Evolutionary conservation across 2,797 vertebrate genomes (phyloP), one percentile per base, ranked within the genome.

Genomic region (Enteromius trimaculatus): DNA sequence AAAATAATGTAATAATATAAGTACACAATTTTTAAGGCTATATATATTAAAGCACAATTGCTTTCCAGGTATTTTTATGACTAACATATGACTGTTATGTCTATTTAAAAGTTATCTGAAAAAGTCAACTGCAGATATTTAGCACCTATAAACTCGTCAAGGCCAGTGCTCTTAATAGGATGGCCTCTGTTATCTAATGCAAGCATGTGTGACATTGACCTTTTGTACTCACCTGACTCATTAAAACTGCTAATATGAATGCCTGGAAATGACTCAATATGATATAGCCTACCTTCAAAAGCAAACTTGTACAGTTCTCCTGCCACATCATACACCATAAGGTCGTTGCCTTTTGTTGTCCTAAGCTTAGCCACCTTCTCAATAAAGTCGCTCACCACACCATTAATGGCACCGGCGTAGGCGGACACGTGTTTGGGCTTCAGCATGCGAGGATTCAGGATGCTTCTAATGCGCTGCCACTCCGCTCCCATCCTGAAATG

Each of bases 251-350:
- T 62, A 10, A 10, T 51, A 31, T n/a, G 29, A 37, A 37, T 37
- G 14, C 44, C 47, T 26, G 47, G 10, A 3, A 53, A 81, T n/a
- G 6, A 6, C 51, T 37, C 69, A 66, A 44, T 60, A 21, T 16
- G n/a, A 47, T 87, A 86, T 76, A 60, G n/a, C 55, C 55, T 60
- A 96, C 95, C 95, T 94, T 96, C 95, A 86, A 96, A 96, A 23
- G 95, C 92, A 85, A 96, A 96, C 70, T 94, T 96, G 91, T 96
- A 96, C 84, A 96, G 92, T 81, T 96, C 95, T 8, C 44, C 91
- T 0, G 95, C 91, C 79, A 96, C 9, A 82, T 95, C 89, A 8
- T 92, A 83, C 83, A 96, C 93, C 89, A 94, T 74, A 0, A 90
- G 82, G 1, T 91, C 93, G 21, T 83, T 76, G 3, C 92, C 93